Base-by-base conservation (phyloP, 2,113 vertebrate species). In the Paralichthys olivaceus region DNA sequence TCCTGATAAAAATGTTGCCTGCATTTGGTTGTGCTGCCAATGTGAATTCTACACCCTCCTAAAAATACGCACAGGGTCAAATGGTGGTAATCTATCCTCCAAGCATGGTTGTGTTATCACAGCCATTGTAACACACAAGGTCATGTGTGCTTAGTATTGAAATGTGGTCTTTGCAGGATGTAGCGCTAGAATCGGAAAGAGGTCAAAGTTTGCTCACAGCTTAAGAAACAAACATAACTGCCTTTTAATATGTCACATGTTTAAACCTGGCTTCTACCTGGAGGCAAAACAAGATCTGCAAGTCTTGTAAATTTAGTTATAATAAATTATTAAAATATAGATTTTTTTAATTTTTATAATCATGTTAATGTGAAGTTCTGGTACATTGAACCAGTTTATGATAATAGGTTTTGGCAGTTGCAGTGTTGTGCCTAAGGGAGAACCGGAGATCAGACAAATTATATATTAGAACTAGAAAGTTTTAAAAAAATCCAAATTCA, bases 401-500 rank as follows among this genome's bases (percentile, higher is more conserved):
- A 59, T 83, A 83, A 85, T 84, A 70, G 55, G 77, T 80, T 76
- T 84, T 81, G 75, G 53, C 83, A 84, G 75, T 49, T 71, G 37
- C 56, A 74, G 61, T 74, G 43, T 65, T 49, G 28, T 7, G 37
- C 37, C 37, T 40, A 11, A 40, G 37, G 37, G 12, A 12, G 11
- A 40, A 40, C 9, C 37, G 0, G 9, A 40, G 37, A 40, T 11
- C 37, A 40, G 37, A 81, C 72, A 86, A 80, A 84, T 82, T 66
- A 88, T 81, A 67, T 29, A 76, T 82, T 61, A 82, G 76, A 71
- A 63, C 49, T 54, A 26, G 22, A 37, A 37, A 11, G 8, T 34
- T 11, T 74, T 63, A 58, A n/a, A 62, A 59, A 80, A 83, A 66
- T 84, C 79, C 23, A 51, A 54, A 75, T 80, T 58, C 23, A 54